Evolutionary conservation across 1,140 invertebrate genomes (phyloP).

Genomic region (Trichogramma pretiosum): DNA sequence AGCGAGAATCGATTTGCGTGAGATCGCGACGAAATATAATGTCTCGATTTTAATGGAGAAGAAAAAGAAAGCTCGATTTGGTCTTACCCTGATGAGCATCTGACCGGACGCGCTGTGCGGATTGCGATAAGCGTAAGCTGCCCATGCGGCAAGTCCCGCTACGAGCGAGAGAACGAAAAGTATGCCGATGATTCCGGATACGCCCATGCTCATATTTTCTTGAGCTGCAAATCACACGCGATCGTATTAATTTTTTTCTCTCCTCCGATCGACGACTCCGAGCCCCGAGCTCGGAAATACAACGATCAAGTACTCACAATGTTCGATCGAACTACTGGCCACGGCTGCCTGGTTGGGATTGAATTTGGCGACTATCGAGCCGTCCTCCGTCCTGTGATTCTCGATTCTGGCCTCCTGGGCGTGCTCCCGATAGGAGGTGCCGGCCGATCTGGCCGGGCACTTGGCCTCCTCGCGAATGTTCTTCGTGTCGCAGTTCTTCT

Average conservation of each 20-base stretch:
- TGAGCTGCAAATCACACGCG: conserved; percentile 22
- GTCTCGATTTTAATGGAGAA: neutral
- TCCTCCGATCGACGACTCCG: too few species aligned
- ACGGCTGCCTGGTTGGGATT: conserved; percentile 27
- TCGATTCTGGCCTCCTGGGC: conserved; percentile 19
- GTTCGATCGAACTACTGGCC: conserved; percentile 26
- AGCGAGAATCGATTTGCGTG: neutral
- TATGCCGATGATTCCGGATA: conserved; percentile 60
- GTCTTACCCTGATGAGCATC: conserved; percentile 85
- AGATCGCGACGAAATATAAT: neutral
- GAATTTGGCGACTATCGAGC: conserved; percentile 18
- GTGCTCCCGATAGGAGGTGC: conserved; percentile 18
- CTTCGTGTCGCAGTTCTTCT: conserved; percentile 59
- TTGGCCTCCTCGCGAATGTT: conserved; percentile 36
- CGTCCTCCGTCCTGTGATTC: conserved; percentile 9
- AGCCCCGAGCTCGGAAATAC: too few species aligned
- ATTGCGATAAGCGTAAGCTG: conserved; percentile 88
- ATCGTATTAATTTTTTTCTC: too few species aligned
- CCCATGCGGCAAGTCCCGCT: conserved; percentile 60
- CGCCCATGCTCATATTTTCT: conserved; percentile 36
- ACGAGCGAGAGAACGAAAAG: conserved; percentile 55
- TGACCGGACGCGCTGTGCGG: conserved; percentile 92
- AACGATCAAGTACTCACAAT: conserved; percentile 22
- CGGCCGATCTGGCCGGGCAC: conserved; percentile 37
- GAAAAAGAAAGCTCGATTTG: neutral